Base-by-base conservation (phyloP, 2,888 invertebrate species). In the Sarcophaga carnaria region DNA sequence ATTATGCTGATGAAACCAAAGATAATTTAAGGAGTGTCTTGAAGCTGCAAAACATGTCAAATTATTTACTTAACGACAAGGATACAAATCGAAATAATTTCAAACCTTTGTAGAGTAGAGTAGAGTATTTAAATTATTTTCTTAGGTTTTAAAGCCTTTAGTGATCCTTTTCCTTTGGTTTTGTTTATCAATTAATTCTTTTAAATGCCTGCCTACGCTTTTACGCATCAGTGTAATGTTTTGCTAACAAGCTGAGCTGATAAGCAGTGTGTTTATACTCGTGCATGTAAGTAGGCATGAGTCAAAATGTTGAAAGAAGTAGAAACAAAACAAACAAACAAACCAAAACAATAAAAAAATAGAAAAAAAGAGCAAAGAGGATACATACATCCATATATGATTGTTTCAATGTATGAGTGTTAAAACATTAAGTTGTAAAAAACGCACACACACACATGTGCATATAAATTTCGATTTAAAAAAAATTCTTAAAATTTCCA, bases 401-500 rank as follows among this genome's bases (percentile, higher is more conserved):
- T 14, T 25, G 63, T 25, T 49, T 66, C 17, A 17, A 20, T 11
- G n/a, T 67, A 22, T 14, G 20, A 22, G 45, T 69, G 20, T 54
- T 22, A 6, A 60, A 22, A 37, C 27, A 70, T 63, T 47, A 54
- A 54, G 60, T 69, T 37, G 64, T 66, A 47, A 67, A n/a, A 66
- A 27, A 64, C 49, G 67, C 8, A 20, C 27, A 5, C 14, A 63
- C 20, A 20, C 12, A 70, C 0, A 27, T 17, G 11, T 54, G 27
- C 25, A 47, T 47, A 47, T 25, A 37, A 37, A 37, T 37, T 37
- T 8, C 37, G 54, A 4, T 14, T 54, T 54, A 59, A 71, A 59
- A 54, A 47, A 59, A 74, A 74, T 62, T 83, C 64, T 62, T 83
- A 63, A 79, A 75, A 59, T 27, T 80, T 77, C 71, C 66, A 66